Evolutionary conservation across 1,140 invertebrate genomes (phyloP).

Genomic region (Sycophaga agraensis): DNA sequence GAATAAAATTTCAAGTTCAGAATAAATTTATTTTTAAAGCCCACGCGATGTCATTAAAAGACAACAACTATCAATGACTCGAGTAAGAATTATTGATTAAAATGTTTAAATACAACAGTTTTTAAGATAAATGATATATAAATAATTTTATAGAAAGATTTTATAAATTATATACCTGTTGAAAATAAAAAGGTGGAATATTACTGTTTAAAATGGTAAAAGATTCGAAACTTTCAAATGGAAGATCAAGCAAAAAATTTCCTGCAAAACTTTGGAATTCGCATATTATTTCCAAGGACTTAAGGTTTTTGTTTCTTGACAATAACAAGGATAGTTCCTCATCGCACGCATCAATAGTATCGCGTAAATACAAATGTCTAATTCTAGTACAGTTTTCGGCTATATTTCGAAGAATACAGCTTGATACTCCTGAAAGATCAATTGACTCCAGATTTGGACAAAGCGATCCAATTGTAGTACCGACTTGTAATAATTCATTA

Average conservation of each 20-base stretch:
- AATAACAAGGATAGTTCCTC: constrained; percentile 2
- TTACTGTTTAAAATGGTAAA: constrained; percentile 1
- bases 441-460: constrained; percentile 5
- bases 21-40: neutral
- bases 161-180: neutral
- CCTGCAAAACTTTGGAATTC: neutral
- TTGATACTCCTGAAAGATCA: neutral
- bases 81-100: neutral
- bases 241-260: constrained; percentile 6
- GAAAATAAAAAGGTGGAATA: neutral
- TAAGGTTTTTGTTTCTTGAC: neutral
- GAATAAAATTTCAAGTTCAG: neutral
- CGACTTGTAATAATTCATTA: neutral
- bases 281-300: neutral
- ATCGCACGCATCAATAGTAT: neutral
- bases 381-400: constrained; percentile 1
- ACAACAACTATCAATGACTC: neutral
- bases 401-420: neutral
- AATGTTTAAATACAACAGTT: neutral
- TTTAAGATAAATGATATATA: neutral
- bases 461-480: neutral
- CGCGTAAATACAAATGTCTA: neutral
- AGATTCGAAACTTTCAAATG: neutral
- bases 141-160: neutral
- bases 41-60: neutral